Conservation (phyloP, 35 echinoderm and acorn worm species). For the Eucidaris tribuloides region DNA sequence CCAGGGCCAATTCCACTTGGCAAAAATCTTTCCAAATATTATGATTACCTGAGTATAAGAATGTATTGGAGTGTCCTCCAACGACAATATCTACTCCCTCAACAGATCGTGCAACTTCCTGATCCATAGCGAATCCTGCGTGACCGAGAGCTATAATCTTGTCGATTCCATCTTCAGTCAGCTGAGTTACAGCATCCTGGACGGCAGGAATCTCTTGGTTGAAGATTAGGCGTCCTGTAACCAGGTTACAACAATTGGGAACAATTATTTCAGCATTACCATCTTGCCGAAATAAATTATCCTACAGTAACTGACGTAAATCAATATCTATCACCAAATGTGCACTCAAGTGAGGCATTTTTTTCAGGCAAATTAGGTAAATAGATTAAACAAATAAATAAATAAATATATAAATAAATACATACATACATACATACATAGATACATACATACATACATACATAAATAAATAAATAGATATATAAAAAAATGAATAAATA, state of each 20-base stretch:
- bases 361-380: too few relatives aligned
- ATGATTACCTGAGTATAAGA: slow-evolving; percentile 81
- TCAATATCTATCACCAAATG: not conserved
- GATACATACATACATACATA: not conserved
- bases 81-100: slow-evolving; percentile 85
- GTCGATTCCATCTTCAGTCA: slow-evolving; percentile 55
- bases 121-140: slow-evolving; percentile 66
- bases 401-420: too few relatives aligned
- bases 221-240: slow-evolving; percentile 64
- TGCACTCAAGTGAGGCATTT: not conserved
- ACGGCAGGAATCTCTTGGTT: slow-evolving; percentile 47
- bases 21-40: too few relatives aligned
- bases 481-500: too few relatives aligned
- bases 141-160: slow-evolving; percentile 95
- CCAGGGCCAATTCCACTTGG: too few relatives aligned
- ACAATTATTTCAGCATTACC: not conserved
- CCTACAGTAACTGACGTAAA: not conserved
- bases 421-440: too few relatives aligned
- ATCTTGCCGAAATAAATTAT: not conserved
- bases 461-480: too few relatives aligned
- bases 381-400: too few relatives aligned
- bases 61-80: slow-evolving; percentile 82
- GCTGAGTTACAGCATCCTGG: slow-evolving; percentile 52
- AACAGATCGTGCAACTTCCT: slow-evolving; percentile 55
- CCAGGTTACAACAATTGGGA: not conserved